Base-by-base conservation (phyloP, 2,888 invertebrate species). In the Idaea biselata region DNA sequence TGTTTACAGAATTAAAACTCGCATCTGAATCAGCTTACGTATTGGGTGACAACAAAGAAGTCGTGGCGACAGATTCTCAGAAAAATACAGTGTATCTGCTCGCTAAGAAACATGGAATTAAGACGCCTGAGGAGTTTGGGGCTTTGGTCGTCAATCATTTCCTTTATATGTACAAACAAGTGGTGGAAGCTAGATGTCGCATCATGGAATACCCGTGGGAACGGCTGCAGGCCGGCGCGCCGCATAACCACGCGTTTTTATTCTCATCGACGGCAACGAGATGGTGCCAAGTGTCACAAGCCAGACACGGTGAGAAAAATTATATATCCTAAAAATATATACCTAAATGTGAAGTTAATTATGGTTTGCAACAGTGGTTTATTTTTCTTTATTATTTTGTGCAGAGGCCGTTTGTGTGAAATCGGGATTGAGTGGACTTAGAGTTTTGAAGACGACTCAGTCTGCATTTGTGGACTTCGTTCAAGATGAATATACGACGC, bases 51-150 rank as follows among this genome's bases (percentile, higher is more conserved):
- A 97, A 97, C 79, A 94, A 94, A 60, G 96, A 96, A 77, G 95
- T 97, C 66, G 95, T 97, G 17, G 96, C 96, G 14, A 97, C 97
- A 0, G 97, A 97, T 78, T 95, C 96, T 0, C 97, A 97, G 82
- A 97, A 97, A 87, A 97, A 97, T 79, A 96, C 96, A 0, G 95
- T 97, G 54, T 97, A 96, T 79, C 84, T 97, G 55, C 82, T 97
- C 71, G 97, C 97, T 7, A 96, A 96, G 79, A 95, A 96, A 76
- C 93, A 95, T 79, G 97, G 96, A 59, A 94, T 97, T 33, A 94
- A 95, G 73, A 95, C 95, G 31, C 96, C 96, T 0, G 97, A 97
- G 82, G 95, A 95, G 75, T 97, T 97, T 80, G 96, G 94, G 0
- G 89, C 96, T 18, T 85, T 95, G n/a, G 92, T 97, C 17, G 94